Evolutionary conservation across 2,113 vertebrate genomes (phyloP), one percentile per base, ranked within the genome.

Genomic region (Callaeas wilsoni): DNA sequence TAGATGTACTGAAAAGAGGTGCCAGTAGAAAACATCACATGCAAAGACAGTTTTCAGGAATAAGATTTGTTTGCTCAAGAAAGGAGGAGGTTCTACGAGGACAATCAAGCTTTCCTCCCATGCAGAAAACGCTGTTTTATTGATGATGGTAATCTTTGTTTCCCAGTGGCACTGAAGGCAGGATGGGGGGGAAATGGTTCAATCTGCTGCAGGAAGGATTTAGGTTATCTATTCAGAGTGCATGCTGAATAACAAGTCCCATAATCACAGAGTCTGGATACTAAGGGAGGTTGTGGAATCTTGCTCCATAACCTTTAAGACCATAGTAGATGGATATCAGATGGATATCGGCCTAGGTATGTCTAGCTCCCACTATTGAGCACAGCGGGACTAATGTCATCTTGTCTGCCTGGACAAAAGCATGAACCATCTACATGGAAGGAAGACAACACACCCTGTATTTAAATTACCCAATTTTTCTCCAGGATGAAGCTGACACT

Each of bases 141-240:
- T 56, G 18, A 57, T 62, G 37, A 77, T 17, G 18, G 22, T 6
- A 69, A 35, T 23, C 8, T 21, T 15, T 49, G 37, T 23, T 87
- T 83, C 32, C 20, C 46, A 57, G n/a, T 33, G 26, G 3, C 33
- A 57, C 16, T 50, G 55, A 80, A n/a, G 20, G 7, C 2, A 77
- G 37, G 12, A 53, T 3, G 8, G 14, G 15, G 2, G 1, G 0
- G 1, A 7, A 52, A 30, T 6, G 7, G 9, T 56, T 84, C 59
- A 35, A 1, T 63, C 18, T 74, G n/a, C 33, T 77, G 23, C 42
- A 84, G 60, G 60, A 74, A 84, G 42, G 42, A 84, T 70, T 89
- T 74, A 57, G 33, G 18, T 77, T 84, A 55, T 50, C 39, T 83
- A 9, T 60, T 77, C 47, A 87, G 47, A 81, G 42, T 22, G 11